A percentile compares a stretch with the other conserved stretches of the same genome.
These are phyloP conservation scores for Cyclina sinensis DNA, from an alignment of 1,140 invertebrate genomes.

Conservation along the genomic window DNA sequence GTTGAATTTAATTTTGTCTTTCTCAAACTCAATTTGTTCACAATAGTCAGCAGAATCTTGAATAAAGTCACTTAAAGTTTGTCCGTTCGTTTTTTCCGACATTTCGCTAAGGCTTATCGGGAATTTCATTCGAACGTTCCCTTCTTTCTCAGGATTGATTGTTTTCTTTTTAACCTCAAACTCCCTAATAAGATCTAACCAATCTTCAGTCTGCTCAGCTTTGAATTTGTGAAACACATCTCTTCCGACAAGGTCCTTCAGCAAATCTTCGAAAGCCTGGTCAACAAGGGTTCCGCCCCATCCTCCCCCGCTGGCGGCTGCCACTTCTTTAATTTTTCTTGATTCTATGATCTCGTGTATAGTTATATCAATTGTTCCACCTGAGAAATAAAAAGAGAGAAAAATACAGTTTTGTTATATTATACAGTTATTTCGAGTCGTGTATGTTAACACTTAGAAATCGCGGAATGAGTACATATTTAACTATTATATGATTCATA, in stretches of 20 bases:
- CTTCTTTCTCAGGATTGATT: background rate
- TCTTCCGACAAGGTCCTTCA: slow-evolving; percentile 34
- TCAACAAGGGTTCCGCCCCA: slow-evolving; percentile 67
- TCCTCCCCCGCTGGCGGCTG: slow-evolving; percentile 47
- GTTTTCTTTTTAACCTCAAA: slow-evolving; percentile 51
- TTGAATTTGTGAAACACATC: slow-evolving; percentile 43
- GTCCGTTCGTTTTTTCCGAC: background rate
- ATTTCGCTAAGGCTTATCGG: background rate
- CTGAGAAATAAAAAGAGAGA: background rate
- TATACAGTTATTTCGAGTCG: too few species aligned
- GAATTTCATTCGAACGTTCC: background rate
- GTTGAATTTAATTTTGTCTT: background rate
- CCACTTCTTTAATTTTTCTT: background rate
- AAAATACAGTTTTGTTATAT: too few species aligned
- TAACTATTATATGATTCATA: too few species aligned
- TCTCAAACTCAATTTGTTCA: background rate
- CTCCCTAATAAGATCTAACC: slow-evolving; percentile 14
- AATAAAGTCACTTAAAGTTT: background rate
- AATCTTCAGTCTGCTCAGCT: slow-evolving; percentile 3
- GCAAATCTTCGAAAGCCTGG: slow-evolving; percentile 18
- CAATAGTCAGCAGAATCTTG: background rate
- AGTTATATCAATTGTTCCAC: background rate
- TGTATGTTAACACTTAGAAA: too few species aligned
- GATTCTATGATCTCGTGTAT: background rate
- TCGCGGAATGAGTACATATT: too few species aligned